Evolutionary conservation across 2,888 invertebrate genomes (phyloP).

Genomic region (Crepidodera aurea): DNA sequence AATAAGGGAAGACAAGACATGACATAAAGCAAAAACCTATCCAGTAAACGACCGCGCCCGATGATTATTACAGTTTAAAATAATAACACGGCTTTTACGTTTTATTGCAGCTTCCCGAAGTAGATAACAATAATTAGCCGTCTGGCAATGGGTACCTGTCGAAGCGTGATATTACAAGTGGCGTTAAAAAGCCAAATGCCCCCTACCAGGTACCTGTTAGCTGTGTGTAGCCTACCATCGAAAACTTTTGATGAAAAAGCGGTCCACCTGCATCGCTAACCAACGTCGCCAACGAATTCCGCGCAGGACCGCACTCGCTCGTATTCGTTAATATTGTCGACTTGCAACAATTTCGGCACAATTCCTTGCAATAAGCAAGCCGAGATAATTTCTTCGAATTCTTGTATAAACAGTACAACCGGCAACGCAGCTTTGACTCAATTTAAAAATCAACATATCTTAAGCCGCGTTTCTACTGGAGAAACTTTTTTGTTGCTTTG

Average conservation of each 20-base stretch:
- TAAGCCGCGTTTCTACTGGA: too few species aligned
- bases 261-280: constrained; percentile 37
- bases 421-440: too few species aligned
- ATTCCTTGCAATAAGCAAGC: too few species aligned
- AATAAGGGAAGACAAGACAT: too few species aligned
- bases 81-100: constrained; percentile 39
- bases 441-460: too few species aligned
- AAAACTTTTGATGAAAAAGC: constrained; percentile 37
- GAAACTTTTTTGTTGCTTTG: too few species aligned
- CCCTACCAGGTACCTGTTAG: constrained; percentile 39
- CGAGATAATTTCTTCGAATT: too few species aligned
- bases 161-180: constrained; percentile 40
- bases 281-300: constrained; percentile 31
- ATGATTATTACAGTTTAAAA: constrained; percentile 36
- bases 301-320: constrained; percentile 18
- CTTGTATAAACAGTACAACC: too few species aligned
- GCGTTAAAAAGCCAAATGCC: constrained; percentile 40
- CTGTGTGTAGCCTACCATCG: constrained; percentile 39
- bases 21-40: too few species aligned
- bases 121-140: constrained; percentile 35
- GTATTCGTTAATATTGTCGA: too few species aligned
- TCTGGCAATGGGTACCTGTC: constrained; percentile 35
- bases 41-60: background rate
- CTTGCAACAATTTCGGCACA: too few species aligned
- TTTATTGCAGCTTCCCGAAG: constrained; percentile 35